phyloP scores from a whole-genome alignment of 2,113 vertebrate species.

The Hiodon tergisus region DNA sequence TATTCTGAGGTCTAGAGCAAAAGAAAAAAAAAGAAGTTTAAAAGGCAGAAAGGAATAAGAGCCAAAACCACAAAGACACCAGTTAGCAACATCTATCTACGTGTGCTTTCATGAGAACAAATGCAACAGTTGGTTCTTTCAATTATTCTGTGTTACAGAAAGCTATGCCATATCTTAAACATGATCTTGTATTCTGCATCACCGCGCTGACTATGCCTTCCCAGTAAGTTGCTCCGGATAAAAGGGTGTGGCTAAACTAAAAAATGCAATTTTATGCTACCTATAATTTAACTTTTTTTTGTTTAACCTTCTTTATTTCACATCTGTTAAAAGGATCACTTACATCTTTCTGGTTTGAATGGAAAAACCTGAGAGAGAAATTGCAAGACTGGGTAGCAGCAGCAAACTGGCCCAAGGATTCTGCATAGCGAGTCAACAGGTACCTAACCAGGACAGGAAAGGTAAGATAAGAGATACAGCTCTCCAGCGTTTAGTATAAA shows the following conservation, averaged over 20 bases:
- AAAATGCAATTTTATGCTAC: too few species aligned
- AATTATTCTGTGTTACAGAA: too few species aligned
- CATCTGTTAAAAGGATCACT: slow-evolving; percentile 47
- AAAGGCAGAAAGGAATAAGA: not conserved
- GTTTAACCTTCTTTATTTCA: too few species aligned
- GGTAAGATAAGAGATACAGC: not conserved
- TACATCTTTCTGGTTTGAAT: slow-evolving; percentile 99
- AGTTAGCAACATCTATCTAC: not conserved
- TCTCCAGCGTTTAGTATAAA: not conserved
- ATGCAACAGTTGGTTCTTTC: too few species aligned
- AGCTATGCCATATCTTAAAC: too few species aligned
- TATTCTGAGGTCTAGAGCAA: slow-evolving; percentile 94
- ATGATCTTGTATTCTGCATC: too few species aligned
- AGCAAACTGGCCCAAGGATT: slow-evolving; percentile 85
- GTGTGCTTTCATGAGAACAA: too few species aligned
- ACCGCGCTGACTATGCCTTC: too few species aligned
- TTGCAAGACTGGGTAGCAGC: slow-evolving; percentile 95
- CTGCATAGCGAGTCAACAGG: slow-evolving; percentile 88
- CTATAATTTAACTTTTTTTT: too few species aligned
- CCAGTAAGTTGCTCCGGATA: too few species aligned
- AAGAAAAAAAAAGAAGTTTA: slow-evolving; percentile 35
- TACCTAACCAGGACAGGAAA: slow-evolving; percentile 65
- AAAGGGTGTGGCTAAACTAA: too few species aligned
- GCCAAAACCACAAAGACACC: not conserved
- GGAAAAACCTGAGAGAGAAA: slow-evolving; percentile 99